Percentiles rank a stretch among this genome's conserved stretches.
Evolutionary conservation across 2,797 vertebrate genomes (phyloP).

Genomic region (Cuniculus paca): DNA sequence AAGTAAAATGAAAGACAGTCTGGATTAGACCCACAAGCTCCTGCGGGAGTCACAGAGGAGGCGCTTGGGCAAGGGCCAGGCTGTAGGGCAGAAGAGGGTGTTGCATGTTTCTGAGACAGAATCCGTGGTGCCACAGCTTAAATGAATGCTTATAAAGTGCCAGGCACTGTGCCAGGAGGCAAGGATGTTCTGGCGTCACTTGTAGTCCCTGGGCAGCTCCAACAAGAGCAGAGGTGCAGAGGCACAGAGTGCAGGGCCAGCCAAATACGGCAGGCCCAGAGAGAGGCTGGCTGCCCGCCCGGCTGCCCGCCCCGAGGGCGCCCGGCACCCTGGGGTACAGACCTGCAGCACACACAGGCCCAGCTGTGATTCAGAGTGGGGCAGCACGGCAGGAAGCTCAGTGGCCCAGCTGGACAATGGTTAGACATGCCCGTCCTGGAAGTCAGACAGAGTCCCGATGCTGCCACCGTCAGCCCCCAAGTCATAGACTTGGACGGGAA

Average conservation of each 20-base stretch:
- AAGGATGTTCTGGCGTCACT: background rate
- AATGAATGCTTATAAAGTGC: background rate
- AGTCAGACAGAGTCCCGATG: background rate
- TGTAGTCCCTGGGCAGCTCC: background rate
- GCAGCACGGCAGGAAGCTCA: background rate
- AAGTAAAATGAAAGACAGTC: background rate
- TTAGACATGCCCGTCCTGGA: background rate
- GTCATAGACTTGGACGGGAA: background rate
- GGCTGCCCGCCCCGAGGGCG: background rate
- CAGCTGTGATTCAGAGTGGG: background rate
- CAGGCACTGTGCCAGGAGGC: background rate
- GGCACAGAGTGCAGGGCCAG: background rate
- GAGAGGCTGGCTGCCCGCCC: background rate
- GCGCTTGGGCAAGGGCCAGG: background rate
- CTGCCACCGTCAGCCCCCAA: background rate
- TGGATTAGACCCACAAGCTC: background rate
- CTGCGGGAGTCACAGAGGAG: background rate
- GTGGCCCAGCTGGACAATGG: background rate
- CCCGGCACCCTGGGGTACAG: background rate
- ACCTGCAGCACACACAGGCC: background rate
- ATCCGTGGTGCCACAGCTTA: background rate
- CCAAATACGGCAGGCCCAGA: background rate
- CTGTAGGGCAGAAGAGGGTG: background rate
- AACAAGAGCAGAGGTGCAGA: background rate
- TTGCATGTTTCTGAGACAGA: background rate